Conservation (phyloP, 2,113 vertebrate species). For the Lophura nycthemera region DNA sequence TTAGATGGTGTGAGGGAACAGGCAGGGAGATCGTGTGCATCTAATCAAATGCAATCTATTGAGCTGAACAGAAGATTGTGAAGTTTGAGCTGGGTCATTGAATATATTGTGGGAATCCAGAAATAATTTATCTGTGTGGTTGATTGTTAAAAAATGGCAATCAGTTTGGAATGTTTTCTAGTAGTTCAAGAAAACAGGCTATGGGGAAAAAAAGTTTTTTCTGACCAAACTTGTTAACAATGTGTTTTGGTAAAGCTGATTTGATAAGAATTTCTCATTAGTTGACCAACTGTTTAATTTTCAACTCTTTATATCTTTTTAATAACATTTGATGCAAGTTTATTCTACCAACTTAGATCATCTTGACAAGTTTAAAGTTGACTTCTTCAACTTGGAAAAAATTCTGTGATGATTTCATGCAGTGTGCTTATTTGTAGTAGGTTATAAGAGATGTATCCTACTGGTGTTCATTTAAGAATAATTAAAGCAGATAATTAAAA, state of each 20-base stretch:
- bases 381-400: neutral
- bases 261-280: neutral
- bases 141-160: constrained; percentile 49
- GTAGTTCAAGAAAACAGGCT: constrained; percentile 36
- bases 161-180: constrained; percentile 60
- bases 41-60: constrained; percentile 59
- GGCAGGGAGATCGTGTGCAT: constrained; percentile 54
- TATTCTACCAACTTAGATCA: neutral
- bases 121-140: constrained; percentile 48
- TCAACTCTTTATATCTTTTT: neutral
- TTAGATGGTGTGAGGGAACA: neutral
- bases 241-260: neutral
- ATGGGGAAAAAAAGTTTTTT: constrained; percentile 22
- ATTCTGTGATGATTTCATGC: neutral
- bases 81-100: constrained; percentile 52
- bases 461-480: neutral
- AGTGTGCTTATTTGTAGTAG: neutral
- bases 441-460: neutral
- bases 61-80: constrained; percentile 57
- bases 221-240: neutral
- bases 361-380: neutral
- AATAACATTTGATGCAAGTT: neutral
- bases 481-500: no score
- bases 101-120: constrained; percentile 56
- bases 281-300: neutral